These are phyloP conservation scores for Callionymus lyra DNA, from an alignment of 2,113 vertebrate genomes.

Conservation along the genomic window DNA sequence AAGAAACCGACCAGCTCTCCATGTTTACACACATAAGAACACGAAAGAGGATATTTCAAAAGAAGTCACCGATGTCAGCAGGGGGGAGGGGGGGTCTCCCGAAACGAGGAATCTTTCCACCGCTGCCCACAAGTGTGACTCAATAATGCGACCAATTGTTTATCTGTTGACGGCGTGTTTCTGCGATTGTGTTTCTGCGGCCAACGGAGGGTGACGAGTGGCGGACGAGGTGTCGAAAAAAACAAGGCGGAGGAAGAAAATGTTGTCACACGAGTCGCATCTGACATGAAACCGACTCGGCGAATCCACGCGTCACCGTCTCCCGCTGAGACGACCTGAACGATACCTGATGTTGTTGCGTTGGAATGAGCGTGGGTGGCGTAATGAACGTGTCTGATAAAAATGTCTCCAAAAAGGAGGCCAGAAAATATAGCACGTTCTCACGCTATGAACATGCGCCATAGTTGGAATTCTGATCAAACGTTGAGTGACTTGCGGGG, in stretches of 20 bases:
- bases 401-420: conserved; percentile 6
- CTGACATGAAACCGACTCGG: conserved; percentile 38
- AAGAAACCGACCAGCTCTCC: too few relatives aligned
- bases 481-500: too few relatives aligned
- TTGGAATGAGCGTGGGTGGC: conserved; percentile 14
- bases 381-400: conserved; percentile 2
- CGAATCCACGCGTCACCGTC: conserved; percentile 31
- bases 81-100: conserved; percentile 37
- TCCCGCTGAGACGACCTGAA: conserved; percentile 14
- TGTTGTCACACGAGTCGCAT: too few relatives aligned
- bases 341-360: conserved; percentile 24
- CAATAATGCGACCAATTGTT: conserved; percentile 50
- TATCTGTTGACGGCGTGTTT: conserved; percentile 28
- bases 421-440: conserved; percentile 10
- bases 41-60: conserved; percentile 23
- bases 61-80: conserved; percentile 34
- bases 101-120: conserved; percentile 58
- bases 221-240: too few relatives aligned
- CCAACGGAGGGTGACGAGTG: too few relatives aligned
- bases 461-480: too few relatives aligned
- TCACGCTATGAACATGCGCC: conserved; percentile 8
- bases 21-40: not conserved
- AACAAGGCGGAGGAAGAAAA: too few relatives aligned
- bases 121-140: conserved; percentile 51
- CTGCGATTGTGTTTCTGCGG: conserved; percentile 2